Conservation (phyloP, 2,113 vertebrate species). For the Prietella phreatophila region DNA sequence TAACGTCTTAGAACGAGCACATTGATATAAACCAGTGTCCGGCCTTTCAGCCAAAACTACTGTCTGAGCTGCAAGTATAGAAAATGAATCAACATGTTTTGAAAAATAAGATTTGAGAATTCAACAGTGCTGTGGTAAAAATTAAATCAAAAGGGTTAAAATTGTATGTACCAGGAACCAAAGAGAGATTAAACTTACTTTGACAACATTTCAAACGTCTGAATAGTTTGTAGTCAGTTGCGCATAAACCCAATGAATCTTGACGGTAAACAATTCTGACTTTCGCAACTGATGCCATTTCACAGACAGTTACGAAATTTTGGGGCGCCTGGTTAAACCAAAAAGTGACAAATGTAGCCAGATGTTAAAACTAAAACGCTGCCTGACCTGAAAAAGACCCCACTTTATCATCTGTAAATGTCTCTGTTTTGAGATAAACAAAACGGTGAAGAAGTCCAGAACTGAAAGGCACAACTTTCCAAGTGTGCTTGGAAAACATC, state of each 20-base stretch:
- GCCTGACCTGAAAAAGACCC: background rate
- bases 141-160: background rate
- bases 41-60: background rate
- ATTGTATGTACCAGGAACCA: background rate
- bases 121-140: background rate
- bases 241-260: background rate
- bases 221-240: background rate
- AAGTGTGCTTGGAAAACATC: background rate
- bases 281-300: background rate
- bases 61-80: background rate
- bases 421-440: background rate
- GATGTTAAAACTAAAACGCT: constrained; percentile 2
- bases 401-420: background rate
- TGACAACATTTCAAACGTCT: background rate
- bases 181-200: background rate
- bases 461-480: background rate
- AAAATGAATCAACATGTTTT: background rate
- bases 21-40: background rate
- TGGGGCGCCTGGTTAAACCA: background rate
- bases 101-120: background rate
- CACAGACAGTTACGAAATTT: background rate
- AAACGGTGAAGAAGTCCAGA: background rate
- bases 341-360: constrained; percentile 6
- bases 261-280: background rate
- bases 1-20: background rate